Conservation (phyloP, 2,113 vertebrate species). For the Peromyscus polionotus region DNA sequence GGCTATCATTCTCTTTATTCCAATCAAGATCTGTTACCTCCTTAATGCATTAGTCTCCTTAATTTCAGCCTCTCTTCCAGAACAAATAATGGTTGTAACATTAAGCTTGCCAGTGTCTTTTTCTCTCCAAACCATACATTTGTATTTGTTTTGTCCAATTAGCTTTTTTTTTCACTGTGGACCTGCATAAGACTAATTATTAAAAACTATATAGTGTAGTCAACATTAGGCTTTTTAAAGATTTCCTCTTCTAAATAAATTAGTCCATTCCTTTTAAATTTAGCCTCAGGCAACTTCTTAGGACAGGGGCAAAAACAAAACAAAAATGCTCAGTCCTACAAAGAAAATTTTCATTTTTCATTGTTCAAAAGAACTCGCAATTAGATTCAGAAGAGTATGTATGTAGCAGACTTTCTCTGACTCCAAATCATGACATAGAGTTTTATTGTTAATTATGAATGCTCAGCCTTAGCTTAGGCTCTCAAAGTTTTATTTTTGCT, state of each 20-base stretch:
- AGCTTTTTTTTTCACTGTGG: not conserved
- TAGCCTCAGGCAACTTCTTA: no score
- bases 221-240: not conserved
- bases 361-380: not conserved
- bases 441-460: no score
- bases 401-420: no score
- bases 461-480: no score
- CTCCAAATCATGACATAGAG: no score
- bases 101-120: not conserved
- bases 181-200: not conserved
- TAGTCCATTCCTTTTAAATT: no score
- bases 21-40: not conserved
- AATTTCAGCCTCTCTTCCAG: not conserved
- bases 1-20: not conserved
- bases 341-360: not conserved
- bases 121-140: not conserved
- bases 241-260: no score
- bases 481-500: no score
- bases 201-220: not conserved
- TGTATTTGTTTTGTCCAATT: not conserved
- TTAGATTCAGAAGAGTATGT: not conserved
- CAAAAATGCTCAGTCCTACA: not conserved
- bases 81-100: not conserved
- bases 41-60: not conserved
- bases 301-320: no score